Evolutionary conservation across 2,113 vertebrate genomes (phyloP).

Genomic region (Grammomys dolichurus): DNA sequence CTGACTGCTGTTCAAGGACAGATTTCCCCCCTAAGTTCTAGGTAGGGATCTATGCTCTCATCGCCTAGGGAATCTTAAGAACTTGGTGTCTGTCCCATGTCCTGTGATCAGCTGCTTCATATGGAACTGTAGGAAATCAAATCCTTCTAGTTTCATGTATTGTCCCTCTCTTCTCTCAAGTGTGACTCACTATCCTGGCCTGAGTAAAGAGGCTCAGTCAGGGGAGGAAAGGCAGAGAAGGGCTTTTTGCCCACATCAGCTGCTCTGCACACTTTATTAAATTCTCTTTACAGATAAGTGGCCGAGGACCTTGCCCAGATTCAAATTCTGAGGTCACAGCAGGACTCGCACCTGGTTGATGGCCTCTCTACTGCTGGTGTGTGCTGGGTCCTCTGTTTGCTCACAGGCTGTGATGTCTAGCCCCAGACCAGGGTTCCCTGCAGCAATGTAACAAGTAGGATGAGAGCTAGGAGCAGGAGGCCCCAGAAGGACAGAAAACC

Average conservation of each 20-base stretch:
- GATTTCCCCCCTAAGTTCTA: background rate
- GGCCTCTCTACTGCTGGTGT: background rate
- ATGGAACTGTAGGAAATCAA: background rate
- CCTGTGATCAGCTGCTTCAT: background rate
- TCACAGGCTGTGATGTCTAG: background rate
- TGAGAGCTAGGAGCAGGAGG: background rate
- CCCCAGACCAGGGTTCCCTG: background rate
- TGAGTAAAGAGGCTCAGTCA: background rate
- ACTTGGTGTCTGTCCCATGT: background rate
- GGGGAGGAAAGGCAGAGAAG: no score
- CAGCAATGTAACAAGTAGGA: background rate
- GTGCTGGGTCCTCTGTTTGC: background rate
- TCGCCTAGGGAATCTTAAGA: background rate
- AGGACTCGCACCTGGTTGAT: background rate
- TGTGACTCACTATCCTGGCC: background rate
- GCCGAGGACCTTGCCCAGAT: background rate
- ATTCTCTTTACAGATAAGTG: background rate
- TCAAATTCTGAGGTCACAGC: background rate
- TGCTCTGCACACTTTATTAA: background rate
- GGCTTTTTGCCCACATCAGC: background rate
- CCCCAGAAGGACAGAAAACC: background rate
- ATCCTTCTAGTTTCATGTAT: background rate
- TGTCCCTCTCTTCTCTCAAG: no score
- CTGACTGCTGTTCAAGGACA: background rate
- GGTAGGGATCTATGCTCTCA: background rate